A percentile compares a stretch with the other conserved stretches of the same genome.
Conservation (phyloP, 2,113 vertebrate genomes). For the Leucoraja erinaceus region DNA sequence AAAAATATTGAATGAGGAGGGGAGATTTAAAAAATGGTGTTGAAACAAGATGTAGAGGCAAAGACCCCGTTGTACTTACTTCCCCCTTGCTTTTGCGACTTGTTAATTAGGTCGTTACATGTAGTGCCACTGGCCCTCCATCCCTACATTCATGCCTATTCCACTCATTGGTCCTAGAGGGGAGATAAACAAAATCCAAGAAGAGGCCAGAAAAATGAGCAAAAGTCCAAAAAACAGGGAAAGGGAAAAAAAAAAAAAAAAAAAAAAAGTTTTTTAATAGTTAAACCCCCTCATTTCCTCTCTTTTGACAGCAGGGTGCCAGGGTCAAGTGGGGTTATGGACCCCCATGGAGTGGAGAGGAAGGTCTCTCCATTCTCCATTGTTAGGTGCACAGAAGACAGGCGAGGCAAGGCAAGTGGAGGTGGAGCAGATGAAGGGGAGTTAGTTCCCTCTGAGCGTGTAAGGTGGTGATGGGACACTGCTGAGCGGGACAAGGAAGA, state of each 20-base stretch:
- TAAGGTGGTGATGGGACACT: constrained; percentile 38
- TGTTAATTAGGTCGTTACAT: constrained; percentile 93
- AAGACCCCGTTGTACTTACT: constrained; percentile 87
- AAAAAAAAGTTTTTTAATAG: too few relatives aligned
- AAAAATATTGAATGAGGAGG: constrained; percentile 58
- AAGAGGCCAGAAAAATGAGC: constrained; percentile 72
- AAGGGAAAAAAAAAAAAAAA: not conserved
- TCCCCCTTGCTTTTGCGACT: constrained; percentile 91
- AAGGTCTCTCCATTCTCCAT: constrained; percentile 46
- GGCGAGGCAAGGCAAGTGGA: constrained; percentile 54
- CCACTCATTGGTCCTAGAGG: constrained; percentile 96
- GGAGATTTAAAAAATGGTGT: constrained; percentile 40
- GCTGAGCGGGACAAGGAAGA: constrained; percentile 36
- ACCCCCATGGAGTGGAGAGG: constrained; percentile 45
- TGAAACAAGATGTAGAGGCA: constrained; percentile 44
- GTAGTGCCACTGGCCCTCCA: constrained; percentile 99
- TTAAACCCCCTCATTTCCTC: not conserved
- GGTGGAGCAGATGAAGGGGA: constrained; percentile 45
- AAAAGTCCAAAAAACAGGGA: constrained; percentile 64
- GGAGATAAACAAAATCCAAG: constrained; percentile 76
- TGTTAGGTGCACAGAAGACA: constrained; percentile 57
- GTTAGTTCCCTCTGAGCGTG: constrained; percentile 45
- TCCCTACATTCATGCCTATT: constrained; percentile 99
- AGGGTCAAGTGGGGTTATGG: constrained; percentile 47
- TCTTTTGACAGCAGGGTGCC: constrained; percentile 40